These are phyloP conservation scores for Hapalemur alaotrensis DNA, from an alignment of 2,797 vertebrate genomes.

Conservation along the genomic window DNA sequence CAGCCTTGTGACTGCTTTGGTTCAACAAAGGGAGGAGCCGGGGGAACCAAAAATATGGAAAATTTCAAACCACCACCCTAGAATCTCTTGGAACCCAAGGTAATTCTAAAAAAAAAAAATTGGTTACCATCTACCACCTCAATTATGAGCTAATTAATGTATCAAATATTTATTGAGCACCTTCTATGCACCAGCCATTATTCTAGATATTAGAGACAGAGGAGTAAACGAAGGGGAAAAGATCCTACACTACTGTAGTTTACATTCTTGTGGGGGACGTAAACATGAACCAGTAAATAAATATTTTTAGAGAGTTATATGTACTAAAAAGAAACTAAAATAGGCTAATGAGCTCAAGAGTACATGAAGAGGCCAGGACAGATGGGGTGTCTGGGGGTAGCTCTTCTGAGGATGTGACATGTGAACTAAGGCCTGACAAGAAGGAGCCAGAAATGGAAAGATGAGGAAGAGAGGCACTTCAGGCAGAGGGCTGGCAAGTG, in stretches of 20 bases:
- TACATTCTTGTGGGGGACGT: background rate
- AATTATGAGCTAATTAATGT: background rate
- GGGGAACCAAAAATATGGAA: background rate
- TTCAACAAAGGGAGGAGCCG: background rate
- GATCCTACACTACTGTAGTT: background rate
- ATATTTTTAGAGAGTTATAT: background rate
- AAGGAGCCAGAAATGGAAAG: background rate
- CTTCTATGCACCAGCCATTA: background rate
- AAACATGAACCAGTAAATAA: background rate
- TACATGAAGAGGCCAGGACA: background rate
- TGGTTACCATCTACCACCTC: background rate
- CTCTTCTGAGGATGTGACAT: background rate
- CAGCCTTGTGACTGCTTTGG: background rate
- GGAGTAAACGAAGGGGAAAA: background rate
- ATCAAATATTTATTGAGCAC: background rate
- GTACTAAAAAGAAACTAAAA: background rate
- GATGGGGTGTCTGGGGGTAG: background rate
- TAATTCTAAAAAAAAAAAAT: background rate
- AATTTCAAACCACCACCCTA: background rate
- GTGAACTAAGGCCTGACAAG: background rate
- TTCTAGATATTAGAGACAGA: conserved; percentile 1
- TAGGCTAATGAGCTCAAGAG: background rate
- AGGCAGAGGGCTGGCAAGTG: background rate
- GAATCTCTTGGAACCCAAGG: background rate
- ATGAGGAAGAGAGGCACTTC: background rate